Evolutionary conservation across 2,113 vertebrate genomes (phyloP), one percentile per base, ranked within the genome.

Genomic region (Thunnus thynnus): DNA sequence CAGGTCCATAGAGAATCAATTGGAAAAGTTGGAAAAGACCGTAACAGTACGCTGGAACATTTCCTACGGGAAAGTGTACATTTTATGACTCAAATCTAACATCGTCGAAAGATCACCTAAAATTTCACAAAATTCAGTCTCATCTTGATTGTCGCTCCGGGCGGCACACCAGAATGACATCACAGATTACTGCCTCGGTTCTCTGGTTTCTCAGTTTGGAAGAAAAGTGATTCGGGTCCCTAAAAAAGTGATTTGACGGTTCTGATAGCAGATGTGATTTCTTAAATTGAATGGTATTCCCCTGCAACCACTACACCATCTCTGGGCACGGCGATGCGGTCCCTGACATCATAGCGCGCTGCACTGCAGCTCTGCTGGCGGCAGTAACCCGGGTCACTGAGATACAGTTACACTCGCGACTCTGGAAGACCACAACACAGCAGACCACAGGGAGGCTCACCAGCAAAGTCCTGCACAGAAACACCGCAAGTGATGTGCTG

Each of bases 331-430:
- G n/a, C 30, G 44, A 66, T 68, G 66, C 63, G 32, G 62, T 50
- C 27, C 46, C 69, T 82, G 85, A 92, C 86, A 84, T 91, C 83
- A 83, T 64, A 27, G 84, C 10, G 9, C 79, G 4, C 80, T 61
- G 79, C 27, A 80, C 72, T 72, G 75, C 30, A 69, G 75, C 60
- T 72, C 63, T 64, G 51, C 72, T 67, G 61, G 72, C 46, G 13
- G 84, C 73, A 20, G 50, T 54, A 83, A 84, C 90, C 71, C 17
- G 12, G 90, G 86, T 91, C 85, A 90, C 47, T 13, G 62, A 80
- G 80, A 80, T 88, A 82, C 72, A 70, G 72, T 85, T 89, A 76
- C 90, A 86, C 82, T 70, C 30, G 22, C 7, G 13, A 55, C 73
- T 65, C 56, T 54, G 55, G 55, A 67, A 50, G 76, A 87, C 78